phyloP scores from a whole-genome alignment of 2,888 invertebrate genomes.

The Sclerodermus sp. region DNA sequence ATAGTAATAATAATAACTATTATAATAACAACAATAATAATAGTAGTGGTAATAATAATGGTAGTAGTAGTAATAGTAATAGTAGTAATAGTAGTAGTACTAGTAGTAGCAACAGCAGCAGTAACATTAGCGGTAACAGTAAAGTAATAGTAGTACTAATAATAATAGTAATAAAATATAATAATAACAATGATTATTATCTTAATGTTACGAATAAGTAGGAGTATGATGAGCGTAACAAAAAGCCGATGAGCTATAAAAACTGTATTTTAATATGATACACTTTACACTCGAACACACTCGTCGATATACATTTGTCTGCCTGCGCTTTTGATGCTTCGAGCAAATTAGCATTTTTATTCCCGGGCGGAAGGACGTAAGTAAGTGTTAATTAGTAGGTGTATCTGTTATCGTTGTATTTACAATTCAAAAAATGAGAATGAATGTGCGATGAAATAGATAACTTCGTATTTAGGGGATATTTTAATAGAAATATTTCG shows the following conservation, averaged over 20 bases:
- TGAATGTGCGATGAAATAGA: neutral
- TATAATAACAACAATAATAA: too few relatives aligned
- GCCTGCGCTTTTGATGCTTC: conserved; percentile 17
- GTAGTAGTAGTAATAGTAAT: too few relatives aligned
- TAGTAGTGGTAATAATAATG: too few relatives aligned
- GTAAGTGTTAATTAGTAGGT: neutral
- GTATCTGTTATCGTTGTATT: neutral
- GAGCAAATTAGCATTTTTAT: neutral
- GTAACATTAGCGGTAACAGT: too few relatives aligned
- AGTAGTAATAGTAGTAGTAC: too few relatives aligned
- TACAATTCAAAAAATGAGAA: neutral
- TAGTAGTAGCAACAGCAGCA: too few relatives aligned
- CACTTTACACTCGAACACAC: conserved; percentile 31
- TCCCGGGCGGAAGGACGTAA: too few relatives aligned
- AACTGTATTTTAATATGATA: conserved; percentile 45
- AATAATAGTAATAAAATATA: conserved; percentile 21
- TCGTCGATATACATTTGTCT: conserved; percentile 3
- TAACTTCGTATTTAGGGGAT: neutral
- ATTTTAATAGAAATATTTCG: conserved; percentile 13
- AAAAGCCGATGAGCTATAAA: conserved; percentile 16
- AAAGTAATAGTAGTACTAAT: too few relatives aligned
- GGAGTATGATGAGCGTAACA: conserved; percentile 1
- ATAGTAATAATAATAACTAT: too few relatives aligned
- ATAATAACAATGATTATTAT: conserved; percentile 14
- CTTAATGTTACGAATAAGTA: conserved; percentile 12